Percentiles rank a stretch among this genome's conserved stretches.
Conservation (phyloP, 2,888 invertebrate genomes). For the Sisyra terminalis region DNA sequence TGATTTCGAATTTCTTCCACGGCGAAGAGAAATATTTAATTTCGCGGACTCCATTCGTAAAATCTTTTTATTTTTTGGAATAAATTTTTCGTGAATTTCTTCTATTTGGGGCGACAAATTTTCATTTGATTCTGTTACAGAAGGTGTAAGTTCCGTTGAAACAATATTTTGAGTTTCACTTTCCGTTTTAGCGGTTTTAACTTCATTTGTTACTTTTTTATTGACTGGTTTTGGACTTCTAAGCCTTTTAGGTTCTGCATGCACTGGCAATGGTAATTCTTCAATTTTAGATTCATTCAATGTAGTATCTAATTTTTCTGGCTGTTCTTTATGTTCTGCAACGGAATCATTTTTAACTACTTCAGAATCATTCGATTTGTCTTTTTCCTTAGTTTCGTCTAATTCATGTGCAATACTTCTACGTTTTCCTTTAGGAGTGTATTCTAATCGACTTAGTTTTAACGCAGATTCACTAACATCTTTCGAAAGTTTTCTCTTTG, state of each 20-base stretch:
- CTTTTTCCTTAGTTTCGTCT: not conserved
- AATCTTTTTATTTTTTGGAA: too few species aligned
- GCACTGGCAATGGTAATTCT: not conserved
- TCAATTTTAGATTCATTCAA: conserved; percentile 11
- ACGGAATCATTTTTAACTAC: not conserved
- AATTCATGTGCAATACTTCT: not conserved
- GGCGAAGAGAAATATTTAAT: too few species aligned
- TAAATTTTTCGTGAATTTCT: too few species aligned
- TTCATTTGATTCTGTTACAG: conserved; percentile 23
- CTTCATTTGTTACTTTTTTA: not conserved
- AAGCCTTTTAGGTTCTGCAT: not conserved
- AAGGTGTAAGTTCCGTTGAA: conserved; percentile 20
- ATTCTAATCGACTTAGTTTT: not conserved
- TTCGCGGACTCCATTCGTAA: too few species aligned
- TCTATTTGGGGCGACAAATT: conserved; percentile 23
- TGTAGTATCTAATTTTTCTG: conserved; percentile 3
- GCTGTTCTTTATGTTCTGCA: not conserved
- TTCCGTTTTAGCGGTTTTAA: not conserved
- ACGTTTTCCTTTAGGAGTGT: not conserved
- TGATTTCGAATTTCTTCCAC: too few species aligned
- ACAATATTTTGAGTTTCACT: too few species aligned
- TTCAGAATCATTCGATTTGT: not conserved
- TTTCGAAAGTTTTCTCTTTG: not conserved
- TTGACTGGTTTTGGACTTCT: not conserved
- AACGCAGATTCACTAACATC: not conserved